Evolutionary conservation across 2,113 vertebrate species (phyloP), one percentile per base, ranked within the genome.

Genomic region (Corythornis vintsioides): DNA sequence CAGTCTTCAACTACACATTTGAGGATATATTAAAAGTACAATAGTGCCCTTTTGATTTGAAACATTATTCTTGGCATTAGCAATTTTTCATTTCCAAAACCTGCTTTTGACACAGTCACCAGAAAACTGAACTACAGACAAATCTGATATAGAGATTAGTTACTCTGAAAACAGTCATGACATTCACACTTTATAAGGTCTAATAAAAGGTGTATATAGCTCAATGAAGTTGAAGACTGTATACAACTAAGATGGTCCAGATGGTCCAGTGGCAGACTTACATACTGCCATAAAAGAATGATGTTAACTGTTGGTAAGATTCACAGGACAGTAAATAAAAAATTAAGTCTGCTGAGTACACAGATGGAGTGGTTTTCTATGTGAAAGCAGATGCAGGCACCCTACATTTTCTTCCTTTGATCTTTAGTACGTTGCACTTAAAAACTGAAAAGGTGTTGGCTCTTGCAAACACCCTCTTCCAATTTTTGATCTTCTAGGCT

Each of bases 1-100:
- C 97, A 96, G 61, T 98, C 94, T 93, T 98, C 98, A 98, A 95
- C 96, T 73, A 35, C 45, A 83, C 55, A 69, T 40, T 10, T 70
- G n/a, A 79, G 22, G 45, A 91, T 69, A 28, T 65, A 79, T 70
- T 83, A n/a, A 67, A 95, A 76, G 29, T 53, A 43, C 42, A 55
- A 59, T 47, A 38, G 17, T 57, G 48, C 29, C 40, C 81, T 79
- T 81, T 26, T 19, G 61, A 78, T 70, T n/a, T 40, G 48, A 81
- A 87, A 52, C 15, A 29, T 38, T 53, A 78, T 70, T 74, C 28
- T 89, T n/a, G 25, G 59, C 42, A 67, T 38, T 38, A 82, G 43
- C 40, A 81, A 48, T 86, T 65, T 77, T 77, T 76, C 20, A 78
- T 74, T 60, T 75, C 66, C 71, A 88, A 86, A 76, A 83, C 28